Percentiles rank a stretch among this genome's conserved stretches.
These are phyloP conservation scores for Drosophila multiciliata DNA, from an alignment of 2,888 invertebrate genomes.

Conservation along the genomic window DNA sequence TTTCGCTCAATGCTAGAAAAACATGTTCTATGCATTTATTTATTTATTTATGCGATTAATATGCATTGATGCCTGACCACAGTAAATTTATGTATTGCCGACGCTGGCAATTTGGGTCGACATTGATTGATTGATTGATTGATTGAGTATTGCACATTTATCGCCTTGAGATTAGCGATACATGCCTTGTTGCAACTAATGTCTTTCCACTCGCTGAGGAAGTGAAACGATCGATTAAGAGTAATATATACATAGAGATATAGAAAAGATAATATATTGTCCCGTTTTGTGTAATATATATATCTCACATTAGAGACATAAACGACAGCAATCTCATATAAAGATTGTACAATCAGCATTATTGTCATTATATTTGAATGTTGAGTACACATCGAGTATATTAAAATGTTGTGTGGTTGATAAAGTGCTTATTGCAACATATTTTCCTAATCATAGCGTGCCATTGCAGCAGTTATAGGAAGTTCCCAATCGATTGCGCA, in stretches of 20 bases:
- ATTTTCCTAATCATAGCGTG: slow-evolving; percentile 10
- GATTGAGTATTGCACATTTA: slow-evolving; percentile 29
- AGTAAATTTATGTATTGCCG: slow-evolving; percentile 42
- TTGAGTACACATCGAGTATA: slow-evolving; percentile 14
- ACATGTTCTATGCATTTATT: slow-evolving; percentile 46
- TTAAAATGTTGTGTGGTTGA: not conserved
- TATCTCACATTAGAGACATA: not conserved
- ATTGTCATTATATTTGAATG: slow-evolving; percentile 18
- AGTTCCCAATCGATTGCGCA: slow-evolving; percentile 31
- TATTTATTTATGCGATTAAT: slow-evolving; percentile 36
- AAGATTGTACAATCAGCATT: slow-evolving; percentile 25
- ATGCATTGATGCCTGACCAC: slow-evolving; percentile 42
- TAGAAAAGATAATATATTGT: not conserved
- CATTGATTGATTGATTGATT: slow-evolving; percentile 45
- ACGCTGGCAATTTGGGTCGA: slow-evolving; percentile 59
- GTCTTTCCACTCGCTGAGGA: not conserved
- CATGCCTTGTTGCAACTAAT: not conserved
- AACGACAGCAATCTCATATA: slow-evolving; percentile 11
- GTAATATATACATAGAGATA: not conserved
- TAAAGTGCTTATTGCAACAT: slow-evolving; percentile 4
- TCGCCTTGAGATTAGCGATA: slow-evolving; percentile 23
- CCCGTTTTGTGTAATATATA: not conserved
- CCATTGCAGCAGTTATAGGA: slow-evolving; percentile 25
- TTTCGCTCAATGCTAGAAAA: slow-evolving; percentile 32
- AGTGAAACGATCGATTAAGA: slow-evolving; percentile 7